A percentile compares a stretch with the other conserved stretches of the same genome.
phyloP scores from a whole-genome alignment of 2,888 invertebrate genomes.

The Pachydiplax longipennis region DNA sequence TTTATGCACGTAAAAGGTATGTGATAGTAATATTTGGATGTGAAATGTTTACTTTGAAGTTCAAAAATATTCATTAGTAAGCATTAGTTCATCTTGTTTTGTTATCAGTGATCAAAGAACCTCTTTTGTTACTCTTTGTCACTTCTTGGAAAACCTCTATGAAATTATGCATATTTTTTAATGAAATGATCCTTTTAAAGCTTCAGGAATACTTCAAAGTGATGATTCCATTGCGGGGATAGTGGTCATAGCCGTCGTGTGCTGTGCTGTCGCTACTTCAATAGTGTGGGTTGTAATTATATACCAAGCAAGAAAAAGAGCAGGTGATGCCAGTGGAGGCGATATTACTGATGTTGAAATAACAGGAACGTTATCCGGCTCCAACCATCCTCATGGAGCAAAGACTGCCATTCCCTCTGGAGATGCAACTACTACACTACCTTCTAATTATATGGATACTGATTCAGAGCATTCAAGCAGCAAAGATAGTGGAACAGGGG shows the following conservation, averaged over 20 bases:
- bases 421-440: constrained; percentile 55
- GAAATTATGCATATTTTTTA: not conserved
- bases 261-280: constrained; percentile 90
- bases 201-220: constrained; percentile 65
- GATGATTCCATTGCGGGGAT: constrained; percentile 85
- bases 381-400: constrained; percentile 57
- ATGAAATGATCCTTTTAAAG: constrained; percentile 52
- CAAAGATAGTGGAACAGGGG: constrained; percentile 83
- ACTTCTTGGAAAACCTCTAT: not conserved
- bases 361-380: constrained; percentile 54
- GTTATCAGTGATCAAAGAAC: no score
- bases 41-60: not conserved
- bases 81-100: no score
- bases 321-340: constrained; percentile 59
- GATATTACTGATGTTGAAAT: constrained; percentile 30
- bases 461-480: constrained; percentile 76
- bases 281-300: constrained; percentile 91
- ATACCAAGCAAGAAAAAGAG: constrained; percentile 79
- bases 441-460: constrained; percentile 67
- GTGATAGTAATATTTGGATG: not conserved
- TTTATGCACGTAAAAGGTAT: not conserved
- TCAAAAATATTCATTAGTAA: not conserved
- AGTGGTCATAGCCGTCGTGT: constrained; percentile 87
- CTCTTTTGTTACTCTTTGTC: no score
- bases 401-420: constrained; percentile 51